Conservation (phyloP, 1,140 invertebrate genomes). For the Cyrtorhinus lividipennis region DNA sequence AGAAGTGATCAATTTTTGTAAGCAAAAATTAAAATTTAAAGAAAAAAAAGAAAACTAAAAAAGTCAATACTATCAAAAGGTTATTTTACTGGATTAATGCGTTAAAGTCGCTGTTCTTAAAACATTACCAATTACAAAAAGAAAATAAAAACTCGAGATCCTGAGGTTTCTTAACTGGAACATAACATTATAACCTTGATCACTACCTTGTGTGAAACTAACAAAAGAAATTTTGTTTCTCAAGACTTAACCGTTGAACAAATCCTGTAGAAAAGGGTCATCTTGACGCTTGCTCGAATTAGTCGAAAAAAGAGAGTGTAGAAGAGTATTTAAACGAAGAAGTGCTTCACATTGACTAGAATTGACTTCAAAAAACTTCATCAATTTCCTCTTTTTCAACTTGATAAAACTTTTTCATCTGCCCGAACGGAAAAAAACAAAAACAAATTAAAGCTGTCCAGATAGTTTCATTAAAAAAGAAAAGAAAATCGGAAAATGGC, state of each 20-base stretch:
- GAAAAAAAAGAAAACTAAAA: neutral
- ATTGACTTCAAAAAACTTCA: conserved; percentile 4
- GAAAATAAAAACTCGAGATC: neutral
- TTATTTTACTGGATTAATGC: neutral
- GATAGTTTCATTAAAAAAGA: neutral
- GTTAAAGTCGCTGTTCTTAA: no score
- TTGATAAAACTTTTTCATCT: no score
- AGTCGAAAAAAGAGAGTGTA: neutral
- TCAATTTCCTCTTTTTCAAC: neutral
- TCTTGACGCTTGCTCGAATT: no score
- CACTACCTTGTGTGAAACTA: neutral
- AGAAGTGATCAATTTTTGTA: conserved; percentile 2
- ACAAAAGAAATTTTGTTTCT: neutral
- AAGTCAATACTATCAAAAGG: neutral
- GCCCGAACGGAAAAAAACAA: no score
- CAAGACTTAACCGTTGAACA: conserved; percentile 2
- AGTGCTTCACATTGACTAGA: conserved; percentile 6
- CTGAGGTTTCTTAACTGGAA: neutral
- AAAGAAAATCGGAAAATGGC: neutral
- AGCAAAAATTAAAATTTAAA: neutral
- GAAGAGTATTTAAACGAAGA: neutral
- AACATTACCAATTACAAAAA: neutral
- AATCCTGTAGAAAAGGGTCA: conserved; percentile 3
- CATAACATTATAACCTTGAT: neutral
- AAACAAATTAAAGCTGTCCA: neutral